Evolutionary conservation across 2,797 vertebrate genomes (phyloP).

Genomic region (Phrynocephalus guinanensis): DNA sequence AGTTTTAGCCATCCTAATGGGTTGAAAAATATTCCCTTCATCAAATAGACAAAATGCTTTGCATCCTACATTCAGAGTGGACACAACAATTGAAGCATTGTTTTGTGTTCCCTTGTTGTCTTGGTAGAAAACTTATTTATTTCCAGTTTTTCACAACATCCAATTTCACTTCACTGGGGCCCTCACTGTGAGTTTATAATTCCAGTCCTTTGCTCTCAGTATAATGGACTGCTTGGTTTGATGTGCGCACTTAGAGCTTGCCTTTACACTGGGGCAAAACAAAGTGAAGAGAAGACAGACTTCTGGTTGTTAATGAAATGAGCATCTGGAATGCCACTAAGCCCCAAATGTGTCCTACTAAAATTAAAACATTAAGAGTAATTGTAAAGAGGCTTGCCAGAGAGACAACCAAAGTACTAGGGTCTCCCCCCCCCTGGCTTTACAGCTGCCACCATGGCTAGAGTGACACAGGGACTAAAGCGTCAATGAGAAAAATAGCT

Average conservation of each 20-base stretch:
- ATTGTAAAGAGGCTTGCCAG: slow-evolving; percentile 12
- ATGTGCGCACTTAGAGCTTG: not conserved
- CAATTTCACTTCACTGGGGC: slow-evolving; percentile 30
- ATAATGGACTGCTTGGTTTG: not conserved
- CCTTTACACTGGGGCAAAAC: not conserved
- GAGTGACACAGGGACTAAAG: not conserved
- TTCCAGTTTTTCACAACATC: slow-evolving; percentile 22
- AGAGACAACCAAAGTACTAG: not conserved
- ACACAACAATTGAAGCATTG: not conserved
- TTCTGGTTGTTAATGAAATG: slow-evolving; percentile 24
- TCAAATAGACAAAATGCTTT: not conserved
- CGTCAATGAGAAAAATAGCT: not conserved
- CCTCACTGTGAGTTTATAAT: slow-evolving; percentile 30
- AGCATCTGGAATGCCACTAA: slow-evolving; percentile 25
- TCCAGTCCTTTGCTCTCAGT: slow-evolving; percentile 17
- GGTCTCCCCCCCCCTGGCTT: not conserved
- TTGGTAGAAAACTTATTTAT: slow-evolving; percentile 30
- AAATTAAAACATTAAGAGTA: slow-evolving; percentile 1
- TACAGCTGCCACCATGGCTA: not conserved
- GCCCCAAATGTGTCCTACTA: not conserved
- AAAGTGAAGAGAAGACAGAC: slow-evolving; percentile 33
- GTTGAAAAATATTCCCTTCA: not conserved
- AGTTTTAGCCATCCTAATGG: no score
- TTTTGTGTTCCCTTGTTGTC: slow-evolving; percentile 16
- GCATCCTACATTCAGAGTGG: slow-evolving; percentile 4